These are phyloP conservation scores for Apamea monoglypha DNA, from an alignment of 2,888 invertebrate species.

Conservation along the genomic window DNA sequence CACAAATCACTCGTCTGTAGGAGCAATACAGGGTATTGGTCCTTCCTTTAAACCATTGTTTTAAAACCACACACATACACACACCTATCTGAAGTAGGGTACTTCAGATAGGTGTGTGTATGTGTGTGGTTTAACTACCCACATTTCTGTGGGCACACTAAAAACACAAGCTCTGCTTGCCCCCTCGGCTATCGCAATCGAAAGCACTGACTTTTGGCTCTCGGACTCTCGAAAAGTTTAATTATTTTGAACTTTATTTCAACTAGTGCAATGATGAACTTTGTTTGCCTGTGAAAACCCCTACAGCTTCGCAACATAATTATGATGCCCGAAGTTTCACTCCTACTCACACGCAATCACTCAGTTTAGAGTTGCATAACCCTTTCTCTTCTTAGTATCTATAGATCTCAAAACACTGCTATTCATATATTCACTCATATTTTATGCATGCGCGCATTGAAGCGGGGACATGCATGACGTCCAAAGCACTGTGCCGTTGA, in stretches of 20 bases:
- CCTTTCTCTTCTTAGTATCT: constrained; percentile 16
- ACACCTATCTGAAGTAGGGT: neutral
- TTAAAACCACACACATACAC: neutral
- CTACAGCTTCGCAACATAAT: neutral
- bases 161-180: neutral
- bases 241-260: constrained; percentile 1
- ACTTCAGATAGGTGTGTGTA: too few species aligned
- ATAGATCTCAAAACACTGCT: constrained; percentile 26
- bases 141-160: too few species aligned
- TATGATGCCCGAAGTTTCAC: neutral
- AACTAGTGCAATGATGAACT: neutral
- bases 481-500: constrained; percentile 20
- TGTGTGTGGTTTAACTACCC: too few species aligned
- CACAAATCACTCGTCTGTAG: neutral
- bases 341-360: constrained; percentile 4
- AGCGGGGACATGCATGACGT: constrained; percentile 32
- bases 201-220: neutral
- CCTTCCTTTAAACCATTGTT: neutral
- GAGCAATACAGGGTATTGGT: neutral
- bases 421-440: constrained; percentile 47
- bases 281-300: neutral
- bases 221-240: neutral
- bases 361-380: constrained; percentile 19
- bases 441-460: constrained; percentile 47
- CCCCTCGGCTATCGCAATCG: neutral